phyloP scores from a whole-genome alignment of 2,888 invertebrate species.

The Lacanobia oleracea region DNA sequence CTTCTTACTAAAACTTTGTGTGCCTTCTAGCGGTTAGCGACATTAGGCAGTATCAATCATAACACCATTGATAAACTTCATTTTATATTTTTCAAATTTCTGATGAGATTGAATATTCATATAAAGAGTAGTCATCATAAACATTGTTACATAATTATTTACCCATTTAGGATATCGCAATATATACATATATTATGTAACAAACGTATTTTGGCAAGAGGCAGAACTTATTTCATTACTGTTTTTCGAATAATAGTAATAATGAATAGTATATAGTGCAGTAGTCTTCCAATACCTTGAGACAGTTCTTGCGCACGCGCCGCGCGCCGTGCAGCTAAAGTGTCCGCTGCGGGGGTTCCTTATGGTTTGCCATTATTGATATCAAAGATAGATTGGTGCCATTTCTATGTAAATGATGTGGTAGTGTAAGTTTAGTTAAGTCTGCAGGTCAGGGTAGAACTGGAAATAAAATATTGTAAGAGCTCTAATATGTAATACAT shows the following conservation, averaged over 20 bases:
- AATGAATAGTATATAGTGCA: constrained; percentile 87
- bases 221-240: constrained; percentile 77
- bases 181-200: constrained; percentile 71
- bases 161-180: constrained; percentile 80
- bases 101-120: constrained; percentile 71
- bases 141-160: constrained; percentile 75
- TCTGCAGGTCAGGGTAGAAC: constrained; percentile 90
- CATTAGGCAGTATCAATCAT: constrained; percentile 87
- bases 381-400: constrained; percentile 91
- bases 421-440: constrained; percentile 90
- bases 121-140: constrained; percentile 73
- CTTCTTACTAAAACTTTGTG: constrained; percentile 90
- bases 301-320: constrained; percentile 78
- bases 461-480: constrained; percentile 88
- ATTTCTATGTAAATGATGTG: constrained; percentile 89
- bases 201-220: constrained; percentile 73
- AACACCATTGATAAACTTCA: constrained; percentile 80
- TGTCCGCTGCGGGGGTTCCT: constrained; percentile 88
- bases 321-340: constrained; percentile 74
- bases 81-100: constrained; percentile 76
- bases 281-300: constrained; percentile 90
- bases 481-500: constrained; percentile 74
- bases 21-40: constrained; percentile 90
- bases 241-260: constrained; percentile 85
- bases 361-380: constrained; percentile 90